Base-by-base conservation (phyloP, 2,888 invertebrate genomes). In the Vanessa cardui region DNA sequence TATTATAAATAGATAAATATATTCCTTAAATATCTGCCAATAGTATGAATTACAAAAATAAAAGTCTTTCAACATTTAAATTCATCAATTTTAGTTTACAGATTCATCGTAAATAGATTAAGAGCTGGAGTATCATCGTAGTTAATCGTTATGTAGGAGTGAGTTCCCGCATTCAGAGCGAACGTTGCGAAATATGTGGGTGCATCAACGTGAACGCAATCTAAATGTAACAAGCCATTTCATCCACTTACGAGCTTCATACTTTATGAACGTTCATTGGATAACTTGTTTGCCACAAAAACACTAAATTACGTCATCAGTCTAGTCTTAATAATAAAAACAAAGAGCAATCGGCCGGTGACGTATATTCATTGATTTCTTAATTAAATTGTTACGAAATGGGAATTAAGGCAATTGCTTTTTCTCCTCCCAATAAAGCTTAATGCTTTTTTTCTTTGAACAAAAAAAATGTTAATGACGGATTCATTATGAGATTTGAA, bases 191-290 rank as follows among this genome's bases (percentile, higher is more conserved):
- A 54, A 62, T 54, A 62, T 62, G 52, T 54, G 26, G 31, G 31
- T 26, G 45, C 54, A 62, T 56, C 31, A 56, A 33, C 56, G 44
- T 62, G 47, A 64, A 58, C 58, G 63, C 58, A 64, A 64, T 58
- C 63, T 39, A 39, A 58, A 64, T 58, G 58, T 47, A 64, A 39
- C 47, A 56, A 20, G 44, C 56, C 58, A 64, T 58, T 64, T 58
- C 63, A 64, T 47, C 56, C 21, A 52, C 56, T 63, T 63, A 56
- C 63, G 33, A 58, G 63, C 46, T 47, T 62, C 56, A 33, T 54
- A 54, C 54, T 54, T 62, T 54, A 54, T 62, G 62, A 45, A 62
- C 44, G 31, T 47, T 47, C 56, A 31, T 39, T 6, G 18, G 33
- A 33, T 18, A 56, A 5, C 39, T 56, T 18, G n/a, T 39, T 56